These are phyloP conservation scores for Diploscapter pachys DNA, from an alignment of 1,140 invertebrate genomes.

Conservation along the genomic window DNA sequence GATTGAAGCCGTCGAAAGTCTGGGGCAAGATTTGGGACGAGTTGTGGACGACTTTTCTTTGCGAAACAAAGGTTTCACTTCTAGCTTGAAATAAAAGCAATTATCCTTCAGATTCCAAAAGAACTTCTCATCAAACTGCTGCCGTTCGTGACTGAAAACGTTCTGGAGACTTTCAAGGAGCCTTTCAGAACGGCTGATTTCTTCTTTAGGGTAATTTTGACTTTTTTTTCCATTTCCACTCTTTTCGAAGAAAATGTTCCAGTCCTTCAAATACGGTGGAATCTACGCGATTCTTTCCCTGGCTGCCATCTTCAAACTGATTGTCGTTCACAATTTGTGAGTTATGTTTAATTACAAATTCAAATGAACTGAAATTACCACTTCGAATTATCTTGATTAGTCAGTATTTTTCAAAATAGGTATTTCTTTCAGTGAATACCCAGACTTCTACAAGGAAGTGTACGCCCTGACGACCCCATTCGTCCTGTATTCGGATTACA, in stretches of 20 bases:
- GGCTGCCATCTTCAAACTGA: conserved; percentile 85
- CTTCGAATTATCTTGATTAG: not conserved
- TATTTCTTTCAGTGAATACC: conserved; percentile 72
- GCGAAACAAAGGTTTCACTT: no score
- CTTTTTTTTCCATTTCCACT: not conserved
- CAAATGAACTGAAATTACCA: not conserved
- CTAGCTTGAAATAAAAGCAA: no score
- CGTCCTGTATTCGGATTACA: conserved; percentile 84
- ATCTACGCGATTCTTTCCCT: conserved; percentile 71
- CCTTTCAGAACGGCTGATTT: conserved; percentile 30
- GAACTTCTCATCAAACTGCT: conserved; percentile 14
- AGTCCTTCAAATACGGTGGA: conserved; percentile 67
- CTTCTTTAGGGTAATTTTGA: conserved; percentile 21
- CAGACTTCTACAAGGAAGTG: conserved; percentile 86
- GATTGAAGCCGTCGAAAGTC: no score
- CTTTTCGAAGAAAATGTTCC: not conserved
- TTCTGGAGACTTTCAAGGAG: not conserved
- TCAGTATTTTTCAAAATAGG: conserved; percentile 15
- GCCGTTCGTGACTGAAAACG: conserved; percentile 19
- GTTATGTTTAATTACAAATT: conserved; percentile 42
- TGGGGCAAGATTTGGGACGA: no score
- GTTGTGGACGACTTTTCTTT: no score
- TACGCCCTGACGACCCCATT: conserved; percentile 85
- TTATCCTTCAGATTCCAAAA: conserved; percentile 5
- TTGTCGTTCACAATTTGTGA: conserved; percentile 82